These are phyloP conservation scores for Burhinus bistriatus DNA, from an alignment of 2,113 vertebrate species.

Conservation along the genomic window DNA sequence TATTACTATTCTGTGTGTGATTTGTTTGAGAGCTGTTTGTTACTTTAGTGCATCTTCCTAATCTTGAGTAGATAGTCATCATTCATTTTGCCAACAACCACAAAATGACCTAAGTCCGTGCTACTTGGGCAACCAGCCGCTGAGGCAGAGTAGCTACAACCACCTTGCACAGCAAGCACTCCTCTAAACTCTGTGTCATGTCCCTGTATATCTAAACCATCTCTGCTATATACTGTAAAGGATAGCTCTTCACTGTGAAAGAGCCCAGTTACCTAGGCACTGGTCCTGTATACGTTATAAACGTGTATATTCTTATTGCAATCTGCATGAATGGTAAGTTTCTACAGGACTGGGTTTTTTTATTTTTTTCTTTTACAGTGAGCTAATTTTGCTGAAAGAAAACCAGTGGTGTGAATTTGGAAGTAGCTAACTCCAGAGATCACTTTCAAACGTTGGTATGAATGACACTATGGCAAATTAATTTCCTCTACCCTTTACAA, in stretches of 20 bases:
- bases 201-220: not conserved
- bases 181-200: not conserved
- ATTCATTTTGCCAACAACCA: not conserved
- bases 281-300: not conserved
- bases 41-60: not conserved
- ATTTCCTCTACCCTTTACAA: not conserved
- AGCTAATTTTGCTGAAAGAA: not conserved
- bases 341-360: not conserved
- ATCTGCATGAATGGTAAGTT: not conserved
- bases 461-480: not conserved
- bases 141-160: not conserved
- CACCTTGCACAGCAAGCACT: not conserved
- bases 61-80: not conserved
- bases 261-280: not conserved
- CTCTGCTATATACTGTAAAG: not conserved
- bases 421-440: not conserved
- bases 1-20: not conserved
- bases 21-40: not conserved
- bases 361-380: not conserved
- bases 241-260: not conserved
- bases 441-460: not conserved
- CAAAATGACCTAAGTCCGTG: not conserved
- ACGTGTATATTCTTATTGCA: not conserved
- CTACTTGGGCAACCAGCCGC: not conserved
- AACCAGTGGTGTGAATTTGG: not conserved